Percentiles rank a stretch among this genome's conserved stretches.
Conservation (phyloP, 2,113 vertebrate genomes). For the Callopanchax toddi region DNA sequence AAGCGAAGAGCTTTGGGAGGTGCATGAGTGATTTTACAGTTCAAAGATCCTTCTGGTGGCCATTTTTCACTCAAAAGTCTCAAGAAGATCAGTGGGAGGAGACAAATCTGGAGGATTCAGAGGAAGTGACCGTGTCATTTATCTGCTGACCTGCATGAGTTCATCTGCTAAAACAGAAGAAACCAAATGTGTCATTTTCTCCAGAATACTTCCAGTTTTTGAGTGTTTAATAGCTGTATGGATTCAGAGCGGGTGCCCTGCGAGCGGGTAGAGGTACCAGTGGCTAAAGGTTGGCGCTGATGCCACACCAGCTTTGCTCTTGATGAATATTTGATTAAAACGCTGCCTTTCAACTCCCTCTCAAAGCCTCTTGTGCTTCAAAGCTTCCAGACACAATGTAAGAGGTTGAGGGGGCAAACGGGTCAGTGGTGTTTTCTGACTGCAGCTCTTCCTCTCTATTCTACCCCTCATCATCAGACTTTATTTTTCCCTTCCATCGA, state of each 20-base stretch:
- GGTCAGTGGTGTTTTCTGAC: constrained; percentile 29
- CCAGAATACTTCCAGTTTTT: not conserved
- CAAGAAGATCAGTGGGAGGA: not conserved
- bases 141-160: not conserved
- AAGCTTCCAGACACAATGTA: constrained; percentile 59
- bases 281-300: constrained; percentile 59
- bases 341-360: constrained; percentile 68
- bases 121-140: not conserved
- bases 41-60: not conserved
- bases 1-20: not conserved
- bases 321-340: constrained; percentile 79
- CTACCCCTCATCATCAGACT: constrained; percentile 11
- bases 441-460: constrained; percentile 15
- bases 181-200: not conserved
- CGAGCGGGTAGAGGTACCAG: constrained; percentile 20
- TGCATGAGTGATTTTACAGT: not conserved
- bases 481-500: constrained; percentile 14
- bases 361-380: constrained; percentile 71
- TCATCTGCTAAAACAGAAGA: too few species aligned
- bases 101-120: not conserved
- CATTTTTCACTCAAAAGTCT: not conserved
- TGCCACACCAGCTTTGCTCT: constrained; percentile 37
- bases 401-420: constrained; percentile 11
- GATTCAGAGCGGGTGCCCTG: constrained; percentile 3
- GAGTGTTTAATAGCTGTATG: not conserved